Conservation (phyloP, 2,113 vertebrate genomes). For the Channa argus region DNA sequence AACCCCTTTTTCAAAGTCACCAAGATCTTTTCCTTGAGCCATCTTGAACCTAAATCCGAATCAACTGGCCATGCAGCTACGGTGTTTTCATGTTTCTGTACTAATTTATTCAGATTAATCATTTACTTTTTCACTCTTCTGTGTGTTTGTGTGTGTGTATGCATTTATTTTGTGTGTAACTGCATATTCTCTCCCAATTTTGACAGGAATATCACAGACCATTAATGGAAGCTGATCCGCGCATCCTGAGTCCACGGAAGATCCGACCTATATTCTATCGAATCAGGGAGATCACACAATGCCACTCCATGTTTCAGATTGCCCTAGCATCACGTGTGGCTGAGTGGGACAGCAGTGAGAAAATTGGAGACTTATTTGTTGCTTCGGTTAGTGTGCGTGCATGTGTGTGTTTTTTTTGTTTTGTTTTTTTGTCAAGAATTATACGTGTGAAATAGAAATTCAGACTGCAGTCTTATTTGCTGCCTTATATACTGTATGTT, state of each 20-base stretch:
- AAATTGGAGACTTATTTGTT: slow-evolving; percentile 95
- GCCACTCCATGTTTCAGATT: slow-evolving; percentile 98
- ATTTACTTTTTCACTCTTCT: no score
- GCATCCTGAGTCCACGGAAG: slow-evolving; percentile 90
- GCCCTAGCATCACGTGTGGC: slow-evolving; percentile 91
- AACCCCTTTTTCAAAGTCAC: no score
- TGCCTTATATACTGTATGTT: slow-evolving; percentile 3
- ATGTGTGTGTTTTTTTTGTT: neutral
- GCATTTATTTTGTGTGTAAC: neutral
- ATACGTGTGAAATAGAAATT: slow-evolving; percentile 13
- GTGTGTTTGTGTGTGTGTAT: no score
- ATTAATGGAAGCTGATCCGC: slow-evolving; percentile 90
- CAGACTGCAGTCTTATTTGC: neutral
- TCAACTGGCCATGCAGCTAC: no score
- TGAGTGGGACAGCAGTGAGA: slow-evolving; percentile 92
- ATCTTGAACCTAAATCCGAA: no score
- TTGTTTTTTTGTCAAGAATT: neutral
- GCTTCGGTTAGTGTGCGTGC: slow-evolving; percentile 87
- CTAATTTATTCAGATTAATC: no score
- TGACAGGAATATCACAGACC: slow-evolving; percentile 92
- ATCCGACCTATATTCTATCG: slow-evolving; percentile 91
- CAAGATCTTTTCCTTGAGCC: no score
- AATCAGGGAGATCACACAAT: slow-evolving; percentile 93
- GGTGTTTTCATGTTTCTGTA: no score
- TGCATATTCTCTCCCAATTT: slow-evolving; percentile 32